These are phyloP conservation scores for Pelobates fuscus DNA, from an alignment of 2,113 vertebrate species.

Conservation along the genomic window DNA sequence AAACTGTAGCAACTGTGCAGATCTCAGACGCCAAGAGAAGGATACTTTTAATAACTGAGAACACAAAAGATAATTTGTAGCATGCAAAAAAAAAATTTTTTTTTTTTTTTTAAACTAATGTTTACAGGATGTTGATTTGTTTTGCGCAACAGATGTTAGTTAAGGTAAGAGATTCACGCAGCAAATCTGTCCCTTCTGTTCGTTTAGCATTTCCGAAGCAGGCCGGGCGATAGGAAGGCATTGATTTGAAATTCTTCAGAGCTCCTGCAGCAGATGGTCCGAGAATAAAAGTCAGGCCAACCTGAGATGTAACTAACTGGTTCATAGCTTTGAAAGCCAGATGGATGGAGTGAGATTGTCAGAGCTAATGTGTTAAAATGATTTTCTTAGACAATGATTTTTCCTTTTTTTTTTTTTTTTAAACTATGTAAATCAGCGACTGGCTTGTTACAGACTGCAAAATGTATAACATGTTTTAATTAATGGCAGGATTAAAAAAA, in stretches of 20 bases:
- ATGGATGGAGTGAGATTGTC: neutral
- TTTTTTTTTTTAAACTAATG: too few relatives aligned
- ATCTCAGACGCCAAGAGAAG: neutral
- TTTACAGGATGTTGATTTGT: slow-evolving; percentile 11
- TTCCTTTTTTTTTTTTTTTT: neutral
- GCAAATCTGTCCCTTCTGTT: slow-evolving; percentile 3
- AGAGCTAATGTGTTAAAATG: slow-evolving; percentile 7
- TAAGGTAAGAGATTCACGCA: slow-evolving; percentile 14
- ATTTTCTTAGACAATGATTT: slow-evolving; percentile 1
- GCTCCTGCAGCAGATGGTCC: neutral
- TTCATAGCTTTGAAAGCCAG: slow-evolving; percentile 11
- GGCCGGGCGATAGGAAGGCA: neutral
- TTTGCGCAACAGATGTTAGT: neutral
- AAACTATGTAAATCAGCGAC: neutral
- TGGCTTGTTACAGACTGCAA: neutral
- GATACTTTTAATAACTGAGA: neutral
- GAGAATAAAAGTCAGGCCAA: neutral
- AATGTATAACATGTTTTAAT: neutral
- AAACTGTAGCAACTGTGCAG: too few relatives aligned
- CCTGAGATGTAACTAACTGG: neutral
- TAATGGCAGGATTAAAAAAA: neutral
- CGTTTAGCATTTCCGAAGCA: neutral
- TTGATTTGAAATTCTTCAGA: slow-evolving; percentile 7
- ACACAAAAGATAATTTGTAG: neutral
- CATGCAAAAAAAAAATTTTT: neutral